phyloP scores from a whole-genome alignment of 2,888 invertebrate species.

The Mythimna pallens region DNA sequence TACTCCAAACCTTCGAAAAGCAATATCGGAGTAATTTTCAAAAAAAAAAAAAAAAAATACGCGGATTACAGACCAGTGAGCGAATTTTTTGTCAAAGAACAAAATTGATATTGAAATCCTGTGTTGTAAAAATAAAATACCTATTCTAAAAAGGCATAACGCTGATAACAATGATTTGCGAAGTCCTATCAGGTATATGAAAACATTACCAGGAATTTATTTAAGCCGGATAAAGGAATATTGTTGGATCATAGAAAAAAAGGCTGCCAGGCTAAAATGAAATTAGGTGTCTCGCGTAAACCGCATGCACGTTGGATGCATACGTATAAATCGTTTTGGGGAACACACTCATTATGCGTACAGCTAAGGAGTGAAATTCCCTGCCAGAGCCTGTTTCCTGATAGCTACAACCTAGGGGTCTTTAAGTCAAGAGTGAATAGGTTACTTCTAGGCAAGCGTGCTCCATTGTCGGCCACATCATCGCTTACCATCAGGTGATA shows the following conservation, averaged over 20 bases:
- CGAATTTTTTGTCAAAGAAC: slow-evolving; percentile 5
- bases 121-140: slow-evolving; percentile 1
- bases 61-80: slow-evolving; percentile 23
- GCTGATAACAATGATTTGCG: slow-evolving; percentile 33
- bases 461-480: too few species aligned
- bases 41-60: slow-evolving; percentile 26
- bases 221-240: neutral
- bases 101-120: slow-evolving; percentile 6
- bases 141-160: neutral
- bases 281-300: too few species aligned
- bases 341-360: too few species aligned
- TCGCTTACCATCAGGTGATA: too few species aligned
- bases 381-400: too few species aligned
- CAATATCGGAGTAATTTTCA: slow-evolving; percentile 7
- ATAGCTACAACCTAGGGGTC: too few species aligned
- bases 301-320: too few species aligned
- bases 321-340: too few species aligned
- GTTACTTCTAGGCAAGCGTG: too few species aligned
- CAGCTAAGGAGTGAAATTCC: too few species aligned
- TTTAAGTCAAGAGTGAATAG: too few species aligned
- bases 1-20: slow-evolving; percentile 18
- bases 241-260: too few species aligned
- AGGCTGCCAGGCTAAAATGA: neutral
- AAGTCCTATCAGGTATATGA: neutral
- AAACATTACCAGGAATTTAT: slow-evolving; percentile 4